Base-by-base conservation (phyloP, 2,797 vertebrate species). In the Dromococcyx pavoninus region DNA sequence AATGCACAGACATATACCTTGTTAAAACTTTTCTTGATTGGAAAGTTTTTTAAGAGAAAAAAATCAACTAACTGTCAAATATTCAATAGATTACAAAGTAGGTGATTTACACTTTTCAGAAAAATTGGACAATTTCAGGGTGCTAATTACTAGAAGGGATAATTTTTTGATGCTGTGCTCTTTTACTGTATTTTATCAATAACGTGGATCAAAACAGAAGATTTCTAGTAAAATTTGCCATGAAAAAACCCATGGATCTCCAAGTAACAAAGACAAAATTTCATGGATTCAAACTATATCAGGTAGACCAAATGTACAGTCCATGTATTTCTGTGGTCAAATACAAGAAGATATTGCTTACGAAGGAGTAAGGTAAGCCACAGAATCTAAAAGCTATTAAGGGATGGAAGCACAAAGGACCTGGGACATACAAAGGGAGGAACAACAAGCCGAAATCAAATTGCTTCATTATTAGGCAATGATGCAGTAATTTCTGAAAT, bases 401-500 rank as follows among this genome's bases (percentile, higher is more conserved):
- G 11, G 74, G 60, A 94, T 91, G 71, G 94, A 91, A 57, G 80
- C 88, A 88, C 74, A 89, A 53, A 93, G 77, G 73, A 91, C 88
- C 56, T 87, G 74, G 77, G 71, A 95, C 87, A 91, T 77, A 92
- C 71, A 94, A 91, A 95, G 51, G 37, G 83, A 95, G 71, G 64
- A 96, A 87, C 62, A 94, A 91, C 46, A 88, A 91, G 86, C 27
- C 96, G 95, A 88, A 94, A 93, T 53, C 94, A 96, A 91, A 95
- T 97, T 10, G 95, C 91, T 89, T 95, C 93, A 93, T 82, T 94
- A 85, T 73, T 93, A 97, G 94, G 92, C 96, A 95, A 69, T 67
- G 62, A 88, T 58, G 51, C 56, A 86, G 80, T 43, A 64, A 32
- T 90, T 91, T 92, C 86, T 95, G 84, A 92, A 95, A 95, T 87